phyloP scores from a whole-genome alignment of 2,113 vertebrate species.

The Rhea americana region DNA sequence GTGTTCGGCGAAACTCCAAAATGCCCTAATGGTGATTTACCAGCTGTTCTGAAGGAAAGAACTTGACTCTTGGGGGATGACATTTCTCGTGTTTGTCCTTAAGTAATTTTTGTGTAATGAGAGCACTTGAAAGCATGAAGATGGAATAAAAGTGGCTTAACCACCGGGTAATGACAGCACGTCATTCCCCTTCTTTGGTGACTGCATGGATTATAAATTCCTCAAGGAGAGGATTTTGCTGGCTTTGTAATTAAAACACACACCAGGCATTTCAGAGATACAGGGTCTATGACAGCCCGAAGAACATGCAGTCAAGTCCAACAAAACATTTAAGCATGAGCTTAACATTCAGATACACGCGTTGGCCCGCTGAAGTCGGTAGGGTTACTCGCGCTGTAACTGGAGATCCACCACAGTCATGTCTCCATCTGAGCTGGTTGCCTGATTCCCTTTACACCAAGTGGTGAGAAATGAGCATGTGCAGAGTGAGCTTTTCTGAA shows the following conservation, averaged over 20 bases:
- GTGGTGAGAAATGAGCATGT: neutral
- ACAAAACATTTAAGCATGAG: neutral
- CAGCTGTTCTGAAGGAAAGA: neutral
- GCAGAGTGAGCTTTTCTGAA: neutral
- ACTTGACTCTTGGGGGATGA: neutral
- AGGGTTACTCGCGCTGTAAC: neutral
- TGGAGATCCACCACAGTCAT: neutral
- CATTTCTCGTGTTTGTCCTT: neutral
- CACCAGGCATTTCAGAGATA: neutral
- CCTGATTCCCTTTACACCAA: neutral
- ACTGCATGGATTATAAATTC: neutral
- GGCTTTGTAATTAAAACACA: neutral
- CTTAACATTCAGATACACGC: neutral
- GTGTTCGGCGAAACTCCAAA: neutral
- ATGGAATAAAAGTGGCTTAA: neutral
- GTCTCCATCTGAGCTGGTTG: neutral
- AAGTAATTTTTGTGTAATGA: neutral
- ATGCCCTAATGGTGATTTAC: neutral
- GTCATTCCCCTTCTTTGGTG: neutral
- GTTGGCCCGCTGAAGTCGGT: rapidly evolving
- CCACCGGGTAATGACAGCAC: neutral
- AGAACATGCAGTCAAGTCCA: neutral
- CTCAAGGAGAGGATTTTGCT: neutral
- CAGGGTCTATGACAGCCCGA: rapidly evolving
- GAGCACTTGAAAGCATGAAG: neutral